phyloP scores from a whole-genome alignment of 1,140 invertebrate genomes.

The Neodiprion lecontei region DNA sequence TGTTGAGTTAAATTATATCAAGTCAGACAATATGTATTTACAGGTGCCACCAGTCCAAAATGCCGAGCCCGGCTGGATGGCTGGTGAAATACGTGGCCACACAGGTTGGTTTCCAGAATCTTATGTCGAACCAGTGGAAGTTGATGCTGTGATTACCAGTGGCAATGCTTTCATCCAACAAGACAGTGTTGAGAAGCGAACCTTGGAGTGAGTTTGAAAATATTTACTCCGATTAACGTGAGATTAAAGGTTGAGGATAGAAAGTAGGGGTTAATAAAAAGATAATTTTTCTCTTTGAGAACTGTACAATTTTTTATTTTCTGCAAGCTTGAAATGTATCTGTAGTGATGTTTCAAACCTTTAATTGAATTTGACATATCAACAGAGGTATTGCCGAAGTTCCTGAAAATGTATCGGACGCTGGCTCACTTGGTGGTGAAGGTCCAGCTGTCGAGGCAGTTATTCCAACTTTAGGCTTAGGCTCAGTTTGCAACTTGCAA shows the following conservation, averaged over 20 bases:
- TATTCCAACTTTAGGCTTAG: slow-evolving; percentile 52
- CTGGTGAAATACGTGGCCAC: slow-evolving; percentile 86
- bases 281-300: slow-evolving; percentile 6
- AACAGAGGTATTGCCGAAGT: slow-evolving; percentile 75
- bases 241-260: slow-evolving; percentile 9
- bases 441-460: slow-evolving; percentile 47
- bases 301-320: slow-evolving; percentile 8
- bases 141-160: slow-evolving; percentile 24
- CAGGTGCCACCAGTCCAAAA: slow-evolving; percentile 83
- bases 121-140: slow-evolving; percentile 87
- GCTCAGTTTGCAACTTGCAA: slow-evolving; percentile 54
- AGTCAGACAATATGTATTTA: slow-evolving; percentile 35
- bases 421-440: slow-evolving; percentile 58
- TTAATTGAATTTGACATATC: slow-evolving; percentile 23
- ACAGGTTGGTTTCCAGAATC: slow-evolving; percentile 98
- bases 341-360: too few relatives aligned
- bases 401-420: slow-evolving; percentile 70
- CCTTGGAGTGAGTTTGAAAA: slow-evolving; percentile 55
- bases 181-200: slow-evolving; percentile 58
- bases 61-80: slow-evolving; percentile 96
- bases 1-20: slow-evolving; percentile 9
- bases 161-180: slow-evolving; percentile 50
- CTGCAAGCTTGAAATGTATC: too few relatives aligned
- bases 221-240: background rate
- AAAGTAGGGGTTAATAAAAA: too few relatives aligned